phyloP scores from a whole-genome alignment of 2,888 invertebrate species.

The Ochropacha duplaris region DNA sequence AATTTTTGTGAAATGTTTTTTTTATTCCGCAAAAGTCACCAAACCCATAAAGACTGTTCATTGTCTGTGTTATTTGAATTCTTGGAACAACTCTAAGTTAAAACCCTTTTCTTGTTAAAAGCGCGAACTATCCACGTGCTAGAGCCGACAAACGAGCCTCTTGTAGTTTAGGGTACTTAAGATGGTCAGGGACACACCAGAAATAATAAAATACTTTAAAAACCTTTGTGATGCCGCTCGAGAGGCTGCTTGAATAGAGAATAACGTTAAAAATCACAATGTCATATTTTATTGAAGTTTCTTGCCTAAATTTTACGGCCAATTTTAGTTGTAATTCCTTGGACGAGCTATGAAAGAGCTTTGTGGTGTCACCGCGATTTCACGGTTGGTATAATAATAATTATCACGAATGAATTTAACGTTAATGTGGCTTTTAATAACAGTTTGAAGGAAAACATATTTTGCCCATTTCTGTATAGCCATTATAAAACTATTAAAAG shows the following conservation, averaged over 20 bases:
- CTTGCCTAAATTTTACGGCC: slow-evolving; percentile 62
- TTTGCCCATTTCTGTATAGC: no score
- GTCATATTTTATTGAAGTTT: slow-evolving; percentile 63
- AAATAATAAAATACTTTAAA: slow-evolving; percentile 61
- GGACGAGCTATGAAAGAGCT: slow-evolving; percentile 37
- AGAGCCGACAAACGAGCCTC: slow-evolving; percentile 58
- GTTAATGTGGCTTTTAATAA: slow-evolving; percentile 39
- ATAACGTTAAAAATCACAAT: slow-evolving; percentile 61
- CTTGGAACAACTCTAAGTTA: slow-evolving; percentile 48
- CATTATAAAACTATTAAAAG: no score
- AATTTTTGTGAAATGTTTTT: not conserved
- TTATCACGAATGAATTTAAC: slow-evolving; percentile 48
- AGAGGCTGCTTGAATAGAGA: slow-evolving; percentile 45
- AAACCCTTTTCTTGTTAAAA: slow-evolving; percentile 62
- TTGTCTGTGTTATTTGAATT: slow-evolving; percentile 42
- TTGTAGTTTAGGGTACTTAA: slow-evolving; percentile 46
- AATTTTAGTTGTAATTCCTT: slow-evolving; percentile 56
- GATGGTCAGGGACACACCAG: slow-evolving; percentile 57
- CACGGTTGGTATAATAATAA: slow-evolving; percentile 56
- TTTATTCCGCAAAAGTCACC: slow-evolving; percentile 19
- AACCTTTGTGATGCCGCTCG: slow-evolving; percentile 36
- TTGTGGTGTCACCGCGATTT: slow-evolving; percentile 67
- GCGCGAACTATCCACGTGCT: slow-evolving; percentile 65
- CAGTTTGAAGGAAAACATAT: not conserved
- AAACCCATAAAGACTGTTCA: slow-evolving; percentile 33